phyloP scores from a whole-genome alignment of 2,888 invertebrate genomes.

The Dynastes maya region DNA sequence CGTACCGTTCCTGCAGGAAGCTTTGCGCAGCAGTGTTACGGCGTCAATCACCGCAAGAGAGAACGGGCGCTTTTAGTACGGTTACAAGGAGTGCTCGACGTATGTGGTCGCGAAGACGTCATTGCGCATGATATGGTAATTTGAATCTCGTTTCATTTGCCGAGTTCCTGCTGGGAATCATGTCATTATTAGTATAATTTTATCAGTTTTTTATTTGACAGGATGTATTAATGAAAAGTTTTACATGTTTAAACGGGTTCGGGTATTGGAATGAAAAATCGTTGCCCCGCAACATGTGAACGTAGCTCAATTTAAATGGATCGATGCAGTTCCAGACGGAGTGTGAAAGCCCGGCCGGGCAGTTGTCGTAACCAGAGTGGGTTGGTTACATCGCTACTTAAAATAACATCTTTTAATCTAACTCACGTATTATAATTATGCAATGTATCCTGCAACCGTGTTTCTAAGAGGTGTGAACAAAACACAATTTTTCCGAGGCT shows the following conservation, averaged over 20 bases:
- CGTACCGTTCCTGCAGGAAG: conserved; percentile 40
- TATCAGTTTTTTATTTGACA: not conserved
- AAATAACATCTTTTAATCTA: no score
- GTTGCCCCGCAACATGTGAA: conserved; percentile 22
- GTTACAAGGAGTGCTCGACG: conserved; percentile 34
- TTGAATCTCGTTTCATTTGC: conserved; percentile 27
- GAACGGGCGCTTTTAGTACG: conserved; percentile 36
- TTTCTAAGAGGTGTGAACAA: no score
- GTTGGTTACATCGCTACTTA: not conserved
- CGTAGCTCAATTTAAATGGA: conserved; percentile 32
- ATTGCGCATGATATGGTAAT: conserved; percentile 43
- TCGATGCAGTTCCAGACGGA: conserved; percentile 43
- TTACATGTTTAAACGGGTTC: not conserved
- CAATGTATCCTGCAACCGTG: no score
- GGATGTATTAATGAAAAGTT: not conserved
- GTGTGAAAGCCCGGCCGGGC: conserved; percentile 50
- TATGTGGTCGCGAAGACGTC: conserved; percentile 23
- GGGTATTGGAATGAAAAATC: not conserved
- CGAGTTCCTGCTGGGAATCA: conserved; percentile 20
- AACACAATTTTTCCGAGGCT: no score
- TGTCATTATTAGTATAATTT: conserved; percentile 15
- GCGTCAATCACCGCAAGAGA: conserved; percentile 32
- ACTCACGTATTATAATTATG: no score
- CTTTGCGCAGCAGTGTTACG: conserved; percentile 32
- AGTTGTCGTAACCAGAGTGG: not conserved